These are phyloP conservation scores for Eumaeus atala DNA, from an alignment of 1,140 invertebrate species.

Conservation along the genomic window DNA sequence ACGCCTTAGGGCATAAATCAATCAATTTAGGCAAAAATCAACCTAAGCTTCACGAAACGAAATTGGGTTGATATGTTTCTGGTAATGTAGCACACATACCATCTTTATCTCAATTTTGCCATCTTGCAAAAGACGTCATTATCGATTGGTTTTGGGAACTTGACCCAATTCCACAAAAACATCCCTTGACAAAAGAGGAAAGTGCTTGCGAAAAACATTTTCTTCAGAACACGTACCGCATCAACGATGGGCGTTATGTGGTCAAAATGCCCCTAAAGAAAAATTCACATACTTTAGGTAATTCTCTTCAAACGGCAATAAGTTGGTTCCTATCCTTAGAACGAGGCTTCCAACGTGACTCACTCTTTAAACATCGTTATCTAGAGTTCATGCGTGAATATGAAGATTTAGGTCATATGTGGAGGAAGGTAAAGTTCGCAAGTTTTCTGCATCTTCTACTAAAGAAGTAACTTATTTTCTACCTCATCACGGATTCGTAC, in stretches of 20 bases:
- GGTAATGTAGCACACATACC: too few relatives aligned
- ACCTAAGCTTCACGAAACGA: too few relatives aligned
- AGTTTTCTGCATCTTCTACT: constrained; percentile 12
- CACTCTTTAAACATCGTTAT: constrained; percentile 34
- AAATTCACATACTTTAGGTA: constrained; percentile 21
- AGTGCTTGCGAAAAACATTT: constrained; percentile 26
- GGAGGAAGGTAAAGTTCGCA: constrained; percentile 13
- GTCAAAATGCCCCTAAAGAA: constrained; percentile 28
- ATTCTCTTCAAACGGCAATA: constrained; percentile 27
- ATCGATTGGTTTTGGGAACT: too few relatives aligned
- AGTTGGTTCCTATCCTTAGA: constrained; percentile 27
- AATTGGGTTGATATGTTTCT: too few relatives aligned
- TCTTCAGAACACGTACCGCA: constrained; percentile 21
- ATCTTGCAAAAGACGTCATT: too few relatives aligned
- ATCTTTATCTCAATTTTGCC: too few relatives aligned
- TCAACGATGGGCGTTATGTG: too few relatives aligned
- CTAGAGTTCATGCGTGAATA: constrained; percentile 50
- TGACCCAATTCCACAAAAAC: constrained; percentile 7
- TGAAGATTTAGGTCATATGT: constrained; percentile 47
- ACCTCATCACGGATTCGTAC: constrained; percentile 40
- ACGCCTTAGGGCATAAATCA: too few relatives aligned
- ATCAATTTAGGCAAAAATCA: too few relatives aligned
- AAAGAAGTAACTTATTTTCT: constrained; percentile 7
- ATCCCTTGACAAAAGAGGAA: constrained; percentile 15
- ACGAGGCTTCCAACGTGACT: constrained; percentile 19